Conservation (phyloP, 1,140 invertebrate species). For the Neodiprion fabricii region DNA sequence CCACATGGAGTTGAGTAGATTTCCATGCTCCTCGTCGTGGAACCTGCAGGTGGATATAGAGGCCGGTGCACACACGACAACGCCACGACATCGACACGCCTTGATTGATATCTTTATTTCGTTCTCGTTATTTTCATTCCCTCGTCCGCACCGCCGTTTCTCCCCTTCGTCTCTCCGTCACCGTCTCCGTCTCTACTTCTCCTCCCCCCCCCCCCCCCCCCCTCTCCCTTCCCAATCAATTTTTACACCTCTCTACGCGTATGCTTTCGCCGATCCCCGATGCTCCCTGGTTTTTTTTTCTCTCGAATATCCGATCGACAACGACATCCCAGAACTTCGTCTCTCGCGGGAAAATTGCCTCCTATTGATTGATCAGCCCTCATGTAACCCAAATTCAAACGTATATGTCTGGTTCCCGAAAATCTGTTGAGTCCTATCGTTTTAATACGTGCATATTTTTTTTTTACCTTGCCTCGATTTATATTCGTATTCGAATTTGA, state of each 20-base stretch:
- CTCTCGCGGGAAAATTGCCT: neutral
- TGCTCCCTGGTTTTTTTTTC: neutral
- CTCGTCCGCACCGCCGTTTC: neutral
- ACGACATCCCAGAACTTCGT: neutral
- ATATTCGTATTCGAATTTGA: too few relatives aligned
- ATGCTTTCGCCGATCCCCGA: neutral
- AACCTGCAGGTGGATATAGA: conserved; percentile 65
- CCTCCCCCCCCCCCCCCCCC: too few relatives aligned
- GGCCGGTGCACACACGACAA: conserved; percentile 10
- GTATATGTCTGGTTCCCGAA: neutral
- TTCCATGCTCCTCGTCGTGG: conserved; percentile 87
- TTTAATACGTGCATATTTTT: too few relatives aligned
- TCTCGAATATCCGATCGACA: neutral
- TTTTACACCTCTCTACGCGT: neutral
- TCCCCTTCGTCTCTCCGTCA: neutral
- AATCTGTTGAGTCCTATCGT: neutral
- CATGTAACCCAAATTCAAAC: conserved; percentile 1
- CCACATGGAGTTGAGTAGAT: conserved; percentile 93
- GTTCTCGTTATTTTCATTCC: neutral
- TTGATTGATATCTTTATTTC: neutral
- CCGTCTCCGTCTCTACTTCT: neutral
- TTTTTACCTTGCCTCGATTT: too few relatives aligned
- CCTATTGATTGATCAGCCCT: neutral
- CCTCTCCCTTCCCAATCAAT: too few relatives aligned
- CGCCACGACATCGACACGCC: conserved; percentile 2